Evolutionary conservation across 2,888 invertebrate species (phyloP), one percentile per base, ranked within the genome.

Genomic region (Smittia aterrima): DNA sequence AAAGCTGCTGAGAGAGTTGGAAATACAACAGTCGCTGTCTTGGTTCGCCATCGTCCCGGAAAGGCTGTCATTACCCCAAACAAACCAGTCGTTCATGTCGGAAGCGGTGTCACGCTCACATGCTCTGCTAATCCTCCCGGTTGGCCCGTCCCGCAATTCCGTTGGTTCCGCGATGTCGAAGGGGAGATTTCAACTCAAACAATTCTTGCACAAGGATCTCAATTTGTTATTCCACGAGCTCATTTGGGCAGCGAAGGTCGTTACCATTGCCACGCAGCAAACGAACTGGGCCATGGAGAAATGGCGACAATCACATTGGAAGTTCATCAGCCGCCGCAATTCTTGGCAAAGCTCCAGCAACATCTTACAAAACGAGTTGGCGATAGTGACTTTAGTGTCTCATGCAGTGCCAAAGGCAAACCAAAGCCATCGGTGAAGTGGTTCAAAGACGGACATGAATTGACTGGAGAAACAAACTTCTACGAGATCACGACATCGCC

Each of bases 131-230:
- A 88, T 77, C 96, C 96, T 0, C 92, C 94, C 0, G 96, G 96
- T n/a, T 95, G 93, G 90, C 96, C 96, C 0, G 91, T 91, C 24
- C 94, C 96, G 0, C 91, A 92, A 79, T 96, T 91, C 82, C 87
- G 92, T 75, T 96, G 96, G 96, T 93, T 93, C 86, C 87, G 91
- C 74, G 92, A 93, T 79, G 89, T 89, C 76, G 86, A 85, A 1
- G 87, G 87, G 2, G 86, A 88, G 6, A 82, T 84, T 16, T 85
- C 87, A 3, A 82, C 86, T 0, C 89, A 90, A 77, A 86, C 87
- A 58, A 90, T 92, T 1, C 83, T 92, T 0, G 90, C 92, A 1
- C 89, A 91, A 1, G 93, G 94, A 0, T 88, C 90, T 20, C 91
- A 91, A 78, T 94, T 93, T 81, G 92, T 92, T 47, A 94, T 96